A percentile compares a stretch with the other conserved stretches of the same genome.
phyloP scores from a whole-genome alignment of 2,797 vertebrate species.

The Momotus momota region DNA sequence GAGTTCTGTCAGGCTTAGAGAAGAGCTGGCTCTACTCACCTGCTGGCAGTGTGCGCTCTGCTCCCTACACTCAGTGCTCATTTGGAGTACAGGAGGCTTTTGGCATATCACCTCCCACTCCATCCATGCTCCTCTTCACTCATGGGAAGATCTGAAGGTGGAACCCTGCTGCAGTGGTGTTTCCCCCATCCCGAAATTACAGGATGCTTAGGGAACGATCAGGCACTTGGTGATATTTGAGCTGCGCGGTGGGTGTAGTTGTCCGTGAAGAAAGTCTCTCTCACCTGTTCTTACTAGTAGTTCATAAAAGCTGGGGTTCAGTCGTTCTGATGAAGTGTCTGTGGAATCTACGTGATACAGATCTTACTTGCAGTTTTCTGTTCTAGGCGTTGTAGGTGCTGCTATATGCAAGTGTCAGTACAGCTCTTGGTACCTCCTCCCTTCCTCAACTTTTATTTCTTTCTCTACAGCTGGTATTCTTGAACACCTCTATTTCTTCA shows the following conservation, averaged over 20 bases:
- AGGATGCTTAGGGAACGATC: background rate
- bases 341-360: background rate
- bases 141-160: background rate
- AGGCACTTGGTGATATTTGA: background rate
- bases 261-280: background rate
- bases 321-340: background rate
- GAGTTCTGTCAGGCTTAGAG: background rate
- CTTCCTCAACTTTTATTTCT: background rate
- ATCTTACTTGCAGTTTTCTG: background rate
- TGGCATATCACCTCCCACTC: fast-evolving
- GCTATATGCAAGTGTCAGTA: background rate
- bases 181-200: background rate
- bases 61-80: fast-evolving
- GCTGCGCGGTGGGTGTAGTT: background rate
- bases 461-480: background rate
- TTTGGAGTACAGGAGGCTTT: background rate
- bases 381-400: background rate
- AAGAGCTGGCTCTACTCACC: background rate
- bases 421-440: background rate
- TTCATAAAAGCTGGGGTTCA: background rate
- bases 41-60: background rate
- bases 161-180: background rate
- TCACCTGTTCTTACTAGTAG: fast-evolving
- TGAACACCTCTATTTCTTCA: conserved; percentile 8
- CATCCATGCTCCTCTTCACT: background rate